These are phyloP conservation scores for Patiria pectinifera DNA, from an alignment of 53 echinoderm and acorn worm species.

Conservation along the genomic window DNA sequence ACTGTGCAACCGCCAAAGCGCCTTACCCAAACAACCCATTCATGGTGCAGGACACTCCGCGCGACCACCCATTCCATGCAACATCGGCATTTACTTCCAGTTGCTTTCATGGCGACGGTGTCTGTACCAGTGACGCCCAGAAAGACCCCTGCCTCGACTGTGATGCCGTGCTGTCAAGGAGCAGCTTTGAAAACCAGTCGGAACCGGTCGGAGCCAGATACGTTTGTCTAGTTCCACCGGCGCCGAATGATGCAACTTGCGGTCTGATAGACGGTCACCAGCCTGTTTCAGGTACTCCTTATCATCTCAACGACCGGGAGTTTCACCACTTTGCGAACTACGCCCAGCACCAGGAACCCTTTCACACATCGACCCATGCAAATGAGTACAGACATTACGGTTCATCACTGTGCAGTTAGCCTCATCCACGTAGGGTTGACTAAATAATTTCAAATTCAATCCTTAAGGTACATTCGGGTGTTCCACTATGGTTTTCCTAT, in stretches of 20 bases:
- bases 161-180: background rate
- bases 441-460: no score
- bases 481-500: no score
- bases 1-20: background rate
- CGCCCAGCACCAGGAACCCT: background rate
- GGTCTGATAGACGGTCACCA: background rate
- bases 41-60: background rate
- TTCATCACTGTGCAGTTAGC: background rate
- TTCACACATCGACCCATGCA: background rate
- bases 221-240: background rate
- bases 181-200: background rate
- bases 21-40: background rate
- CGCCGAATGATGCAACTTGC: background rate
- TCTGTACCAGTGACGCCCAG: background rate
- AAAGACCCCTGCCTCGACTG: background rate
- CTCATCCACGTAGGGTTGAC: no score
- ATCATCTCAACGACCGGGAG: background rate
- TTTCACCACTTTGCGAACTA: background rate
- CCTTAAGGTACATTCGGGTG: no score
- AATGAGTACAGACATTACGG: background rate
- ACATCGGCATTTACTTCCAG: background rate
- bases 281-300: background rate
- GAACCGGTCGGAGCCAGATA: conserved; percentile 26
- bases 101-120: background rate
- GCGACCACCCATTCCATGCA: background rate